These are phyloP conservation scores for Coluber constrictor DNA, from an alignment of 2,797 vertebrate species.

Conservation along the genomic window DNA sequence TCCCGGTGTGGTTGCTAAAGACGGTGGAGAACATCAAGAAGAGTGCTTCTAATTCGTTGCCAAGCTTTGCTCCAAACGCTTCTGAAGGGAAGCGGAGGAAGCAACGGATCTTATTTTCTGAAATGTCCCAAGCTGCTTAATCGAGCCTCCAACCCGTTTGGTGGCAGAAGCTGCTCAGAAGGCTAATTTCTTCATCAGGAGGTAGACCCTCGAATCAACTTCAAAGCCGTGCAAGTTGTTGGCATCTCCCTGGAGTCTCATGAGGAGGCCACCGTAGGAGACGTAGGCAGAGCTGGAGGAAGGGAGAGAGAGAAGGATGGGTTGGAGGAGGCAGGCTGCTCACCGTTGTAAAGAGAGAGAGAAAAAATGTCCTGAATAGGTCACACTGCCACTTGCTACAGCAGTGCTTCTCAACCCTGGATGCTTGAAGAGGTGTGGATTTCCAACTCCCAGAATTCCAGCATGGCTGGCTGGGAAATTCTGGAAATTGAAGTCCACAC, in stretches of 20 bases:
- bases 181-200: conserved; percentile 98
- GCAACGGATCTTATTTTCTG: background rate
- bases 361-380: too few species aligned
- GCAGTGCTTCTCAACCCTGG: background rate
- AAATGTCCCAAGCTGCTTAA: background rate
- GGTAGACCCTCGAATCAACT: conserved; percentile 94
- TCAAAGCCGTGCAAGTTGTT: conserved; percentile 98
- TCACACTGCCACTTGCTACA: background rate
- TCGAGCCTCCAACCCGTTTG: background rate
- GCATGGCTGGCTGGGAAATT: too few species aligned
- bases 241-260: conserved; percentile 96
- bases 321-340: background rate
- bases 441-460: background rate
- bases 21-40: background rate
- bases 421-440: background rate
- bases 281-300: conserved; percentile 88
- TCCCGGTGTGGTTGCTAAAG: too few species aligned
- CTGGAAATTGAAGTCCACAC: background rate
- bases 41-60: background rate
- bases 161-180: conserved; percentile 73
- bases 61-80: fast-evolving
- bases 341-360: background rate
- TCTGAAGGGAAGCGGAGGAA: too few species aligned
- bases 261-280: conserved; percentile 94
- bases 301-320: conserved; percentile 26